Evolutionary conservation across 2,113 vertebrate species (phyloP).

Genomic region (Cinclus mexicanus): DNA sequence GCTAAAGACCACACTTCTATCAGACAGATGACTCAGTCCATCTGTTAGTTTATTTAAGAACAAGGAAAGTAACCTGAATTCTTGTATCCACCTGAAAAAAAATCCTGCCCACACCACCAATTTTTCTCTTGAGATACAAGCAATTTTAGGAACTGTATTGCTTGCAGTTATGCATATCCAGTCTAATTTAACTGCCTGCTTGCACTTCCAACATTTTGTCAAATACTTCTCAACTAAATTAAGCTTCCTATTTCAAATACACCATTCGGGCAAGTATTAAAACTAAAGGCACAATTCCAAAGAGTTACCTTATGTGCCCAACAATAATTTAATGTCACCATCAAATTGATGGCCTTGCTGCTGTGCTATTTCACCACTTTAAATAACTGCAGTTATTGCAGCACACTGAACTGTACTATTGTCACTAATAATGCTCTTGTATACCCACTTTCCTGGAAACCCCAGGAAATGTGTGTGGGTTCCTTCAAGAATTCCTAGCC

Average conservation of each 20-base stretch:
- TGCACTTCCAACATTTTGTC: conserved; percentile 26
- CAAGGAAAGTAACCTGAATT: conserved; percentile 50
- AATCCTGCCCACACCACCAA: not conserved
- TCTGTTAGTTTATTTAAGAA: conserved; percentile 44
- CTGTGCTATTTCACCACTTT: not conserved
- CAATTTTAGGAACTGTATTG: conserved; percentile 7
- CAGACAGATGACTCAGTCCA: conserved; percentile 60
- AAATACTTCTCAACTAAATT: conserved; percentile 22
- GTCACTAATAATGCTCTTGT: not conserved
- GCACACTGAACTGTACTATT: not conserved
- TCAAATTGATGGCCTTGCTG: not conserved
- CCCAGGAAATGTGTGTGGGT: not conserved
- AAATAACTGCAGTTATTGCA: not conserved
- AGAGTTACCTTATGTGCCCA: not conserved
- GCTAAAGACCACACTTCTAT: conserved; percentile 32
- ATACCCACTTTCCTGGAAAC: not conserved
- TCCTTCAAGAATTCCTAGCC: not conserved
- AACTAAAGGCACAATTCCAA: not conserved
- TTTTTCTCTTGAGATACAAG: not conserved
- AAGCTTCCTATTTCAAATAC: conserved; percentile 12
- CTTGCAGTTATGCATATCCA: not conserved
- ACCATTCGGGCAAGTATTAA: not conserved
- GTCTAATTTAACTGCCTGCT: conserved; percentile 26
- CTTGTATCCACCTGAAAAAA: conserved; percentile 23
- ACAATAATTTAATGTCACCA: not conserved